Base-by-base conservation (phyloP, 35 echinoderm and acorn worm species). In the Acanthaster planci region DNA sequence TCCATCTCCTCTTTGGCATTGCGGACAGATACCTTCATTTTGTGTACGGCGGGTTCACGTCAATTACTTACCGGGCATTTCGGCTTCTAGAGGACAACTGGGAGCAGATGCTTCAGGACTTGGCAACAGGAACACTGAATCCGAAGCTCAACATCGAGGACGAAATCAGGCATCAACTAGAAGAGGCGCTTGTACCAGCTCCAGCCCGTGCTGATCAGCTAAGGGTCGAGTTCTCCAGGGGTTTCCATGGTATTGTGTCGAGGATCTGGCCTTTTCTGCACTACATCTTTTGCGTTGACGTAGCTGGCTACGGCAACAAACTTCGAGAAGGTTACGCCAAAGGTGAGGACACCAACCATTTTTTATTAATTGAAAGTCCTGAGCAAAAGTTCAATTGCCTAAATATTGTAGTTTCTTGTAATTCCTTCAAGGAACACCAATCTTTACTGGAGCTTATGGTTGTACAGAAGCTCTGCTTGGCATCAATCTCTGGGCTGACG, bases 231-330 rank as follows among this genome's bases (percentile, higher is more conserved):
- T 97, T 93, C 78, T 39, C 83, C 30, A 90, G 84, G 26, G 95
- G 95, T 6, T 97, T 93, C 76, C 67, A 86, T 22, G 91, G 91
- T 7, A 93, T 97, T 19, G 57, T 84, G 18, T 56, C 22, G 14
- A 60, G 95, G 36, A 77, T 97, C 1, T 97, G 95, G 95, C 95
- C 95, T 8, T 40, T 80, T 36, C 40, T 97, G 16, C 55, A 54
- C 1, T 86, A 72, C 58, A 80, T 97, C 1, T 7, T 38, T 26
- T 59, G 78, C 18, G 80, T 77, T 21, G 84, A 93, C 42, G 84
- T 79, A 8, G 40, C 60, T 5, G 77, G 72, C 15, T 68, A 67
- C 9, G 64, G 34, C 22, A 55, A 87, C 10, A 77, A 80, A 75
- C 81, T 95, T 7, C 10, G 57, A 19, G 35, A 27, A 72, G 81